These are phyloP conservation scores for Parnassius apollo DNA, from an alignment of 2,888 invertebrate genomes.

Conservation along the genomic window DNA sequence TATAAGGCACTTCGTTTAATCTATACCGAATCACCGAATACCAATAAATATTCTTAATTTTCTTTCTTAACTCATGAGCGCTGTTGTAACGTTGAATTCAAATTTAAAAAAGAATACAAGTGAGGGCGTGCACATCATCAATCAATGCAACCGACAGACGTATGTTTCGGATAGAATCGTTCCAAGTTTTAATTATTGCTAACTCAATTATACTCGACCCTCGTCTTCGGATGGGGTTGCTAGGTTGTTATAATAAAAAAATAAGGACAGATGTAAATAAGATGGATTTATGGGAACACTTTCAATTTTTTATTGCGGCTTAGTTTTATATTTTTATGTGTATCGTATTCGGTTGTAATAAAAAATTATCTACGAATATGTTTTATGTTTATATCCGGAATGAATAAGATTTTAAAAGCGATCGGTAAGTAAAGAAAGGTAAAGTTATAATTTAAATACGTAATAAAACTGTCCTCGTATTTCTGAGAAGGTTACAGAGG, in stretches of 20 bases:
- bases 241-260: constrained; percentile 24
- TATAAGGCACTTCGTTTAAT: no score
- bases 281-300: constrained; percentile 24
- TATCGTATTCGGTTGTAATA: not conserved
- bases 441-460: no score
- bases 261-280: constrained; percentile 26
- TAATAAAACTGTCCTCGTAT: no score
- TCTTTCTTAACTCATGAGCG: not conserved
- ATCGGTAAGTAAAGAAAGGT: not conserved
- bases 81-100: constrained; percentile 11
- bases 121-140: constrained; percentile 30
- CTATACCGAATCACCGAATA: not conserved
- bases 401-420: not conserved
- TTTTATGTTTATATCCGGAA: not conserved
- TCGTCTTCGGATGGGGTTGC: constrained; percentile 25
- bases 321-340: no score
- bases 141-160: constrained; percentile 31
- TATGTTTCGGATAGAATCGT: constrained; percentile 32
- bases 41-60: not conserved
- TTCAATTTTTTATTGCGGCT: constrained; percentile 10
- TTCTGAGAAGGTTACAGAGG: no score
- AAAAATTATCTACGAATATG: no score
- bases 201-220: constrained; percentile 35
- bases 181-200: constrained; percentile 41
- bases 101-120: constrained; percentile 14